Evolutionary conservation across 2,888 invertebrate genomes (phyloP).

Genomic region (Microctonus hyperodae): DNA sequence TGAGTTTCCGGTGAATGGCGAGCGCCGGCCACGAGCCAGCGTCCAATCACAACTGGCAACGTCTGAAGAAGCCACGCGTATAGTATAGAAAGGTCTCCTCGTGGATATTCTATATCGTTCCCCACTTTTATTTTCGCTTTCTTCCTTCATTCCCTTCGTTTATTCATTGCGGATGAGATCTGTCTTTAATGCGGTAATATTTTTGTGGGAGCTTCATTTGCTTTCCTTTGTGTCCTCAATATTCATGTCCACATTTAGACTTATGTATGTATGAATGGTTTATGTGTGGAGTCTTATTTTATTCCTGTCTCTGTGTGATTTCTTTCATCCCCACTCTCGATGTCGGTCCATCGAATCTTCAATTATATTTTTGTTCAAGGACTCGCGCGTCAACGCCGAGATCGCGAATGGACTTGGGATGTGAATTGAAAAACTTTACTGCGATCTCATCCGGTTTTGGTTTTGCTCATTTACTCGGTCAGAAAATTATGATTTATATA

Average conservation of each 20-base stretch:
- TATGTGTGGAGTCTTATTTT: neutral
- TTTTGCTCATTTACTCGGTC: conserved; percentile 7
- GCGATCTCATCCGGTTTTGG: conserved; percentile 23
- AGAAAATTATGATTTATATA: neutral
- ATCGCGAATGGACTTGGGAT: conserved; percentile 3
- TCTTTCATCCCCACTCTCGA: neutral
- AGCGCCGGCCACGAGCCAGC: conserved; percentile 63
- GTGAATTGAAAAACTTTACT: conserved; percentile 25
- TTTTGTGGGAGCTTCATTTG: neutral
- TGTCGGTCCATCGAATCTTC: neutral
- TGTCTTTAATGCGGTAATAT: neutral
- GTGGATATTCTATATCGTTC: conserved; percentile 20
- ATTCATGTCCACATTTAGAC: neutral
- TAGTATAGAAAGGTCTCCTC: conserved; percentile 30
- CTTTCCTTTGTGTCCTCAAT: conserved; percentile 8
- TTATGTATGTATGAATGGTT: neutral
- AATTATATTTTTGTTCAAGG: neutral
- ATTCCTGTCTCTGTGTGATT: neutral
- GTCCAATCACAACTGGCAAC: conserved; percentile 62
- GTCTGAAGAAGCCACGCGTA: conserved; percentile 60
- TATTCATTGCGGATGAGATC: neutral
- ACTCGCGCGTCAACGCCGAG: conserved; percentile 12
- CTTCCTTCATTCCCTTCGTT: conserved; percentile 17
- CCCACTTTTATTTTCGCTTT: conserved; percentile 19
- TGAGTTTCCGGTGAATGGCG: conserved; percentile 56